phyloP scores from a whole-genome alignment of 2,113 vertebrate genomes.

The Lucifuga dentata region DNA sequence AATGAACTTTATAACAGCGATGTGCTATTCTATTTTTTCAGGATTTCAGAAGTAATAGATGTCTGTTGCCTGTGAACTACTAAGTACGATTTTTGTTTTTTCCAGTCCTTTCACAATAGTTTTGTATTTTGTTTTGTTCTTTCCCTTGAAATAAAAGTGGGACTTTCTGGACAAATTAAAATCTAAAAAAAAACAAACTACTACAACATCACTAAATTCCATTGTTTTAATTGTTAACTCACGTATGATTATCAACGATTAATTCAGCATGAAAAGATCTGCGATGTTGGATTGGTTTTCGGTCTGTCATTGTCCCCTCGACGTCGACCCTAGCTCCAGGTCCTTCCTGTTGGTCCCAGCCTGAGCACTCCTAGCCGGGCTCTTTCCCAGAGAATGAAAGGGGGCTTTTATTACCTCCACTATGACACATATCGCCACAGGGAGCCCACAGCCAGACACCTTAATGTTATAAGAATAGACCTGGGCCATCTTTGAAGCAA shows the following conservation, averaged over 20 bases:
- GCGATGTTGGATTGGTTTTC: not conserved
- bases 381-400: conserved; percentile 59
- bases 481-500: conserved; percentile 47
- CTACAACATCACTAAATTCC: too few relatives aligned
- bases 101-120: too few relatives aligned
- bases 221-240: too few relatives aligned
- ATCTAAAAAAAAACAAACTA: too few relatives aligned
- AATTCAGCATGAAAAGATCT: not conserved
- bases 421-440: conserved; percentile 64
- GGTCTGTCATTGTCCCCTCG: not conserved
- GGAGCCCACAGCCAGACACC: conserved; percentile 46
- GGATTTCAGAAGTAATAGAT: not conserved
- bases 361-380: conserved; percentile 35
- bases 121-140: not conserved
- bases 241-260: not conserved
- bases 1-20: not conserved
- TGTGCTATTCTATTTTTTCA: not conserved
- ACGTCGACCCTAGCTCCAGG: conserved; percentile 29
- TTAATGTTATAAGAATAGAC: conserved; percentile 41
- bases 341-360: conserved; percentile 50
- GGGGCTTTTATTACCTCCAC: conserved; percentile 63
- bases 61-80: too few relatives aligned
- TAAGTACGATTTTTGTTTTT: too few relatives aligned
- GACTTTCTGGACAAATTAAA: too few relatives aligned
- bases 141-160: too few relatives aligned